Conservation (phyloP, 1,140 invertebrate species). For the Drosophila insularis region DNA sequence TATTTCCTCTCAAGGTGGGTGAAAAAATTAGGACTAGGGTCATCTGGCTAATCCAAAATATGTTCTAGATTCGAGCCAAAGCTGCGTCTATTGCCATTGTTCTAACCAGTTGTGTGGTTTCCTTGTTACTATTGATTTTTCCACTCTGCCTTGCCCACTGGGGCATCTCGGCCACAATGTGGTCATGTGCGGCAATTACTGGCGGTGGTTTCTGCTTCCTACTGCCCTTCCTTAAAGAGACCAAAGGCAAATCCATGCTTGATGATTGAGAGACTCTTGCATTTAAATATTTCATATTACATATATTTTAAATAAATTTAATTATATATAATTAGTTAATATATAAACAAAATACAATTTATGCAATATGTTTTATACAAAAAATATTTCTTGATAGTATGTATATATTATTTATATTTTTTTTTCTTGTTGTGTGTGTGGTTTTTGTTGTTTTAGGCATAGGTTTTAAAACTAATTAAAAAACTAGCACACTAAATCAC, state of each 20-base stretch:
- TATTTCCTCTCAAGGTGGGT: slow-evolving; percentile 68
- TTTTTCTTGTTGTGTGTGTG: slow-evolving; percentile 7
- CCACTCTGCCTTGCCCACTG: slow-evolving; percentile 61
- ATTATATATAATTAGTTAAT: slow-evolving; percentile 73
- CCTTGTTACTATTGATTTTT: slow-evolving; percentile 62
- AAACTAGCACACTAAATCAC: slow-evolving; percentile 82
- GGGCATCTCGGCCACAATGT: slow-evolving; percentile 72
- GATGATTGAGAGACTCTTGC: slow-evolving; percentile 42
- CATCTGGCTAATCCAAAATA: not conserved
- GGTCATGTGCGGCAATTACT: slow-evolving; percentile 55
- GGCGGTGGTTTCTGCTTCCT: slow-evolving; percentile 46
- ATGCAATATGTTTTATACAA: slow-evolving; percentile 33
- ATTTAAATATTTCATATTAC: slow-evolving; percentile 18
- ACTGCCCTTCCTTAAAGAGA: slow-evolving; percentile 65
- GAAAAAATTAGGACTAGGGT: too few species aligned
- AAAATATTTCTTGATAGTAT: not conserved
- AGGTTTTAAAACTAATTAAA: slow-evolving; percentile 77
- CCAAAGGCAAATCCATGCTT: slow-evolving; percentile 75
- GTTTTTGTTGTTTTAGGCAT: slow-evolving; percentile 14
- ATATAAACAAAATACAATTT: slow-evolving; percentile 67
- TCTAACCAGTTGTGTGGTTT: slow-evolving; percentile 57
- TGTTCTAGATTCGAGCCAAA: slow-evolving; percentile 68
- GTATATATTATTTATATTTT: not conserved
- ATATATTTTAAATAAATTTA: slow-evolving; percentile 73
- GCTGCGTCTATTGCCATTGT: slow-evolving; percentile 58